Conservation (phyloP, 2,888 invertebrate species). For the Zaprionus lineosus region DNA sequence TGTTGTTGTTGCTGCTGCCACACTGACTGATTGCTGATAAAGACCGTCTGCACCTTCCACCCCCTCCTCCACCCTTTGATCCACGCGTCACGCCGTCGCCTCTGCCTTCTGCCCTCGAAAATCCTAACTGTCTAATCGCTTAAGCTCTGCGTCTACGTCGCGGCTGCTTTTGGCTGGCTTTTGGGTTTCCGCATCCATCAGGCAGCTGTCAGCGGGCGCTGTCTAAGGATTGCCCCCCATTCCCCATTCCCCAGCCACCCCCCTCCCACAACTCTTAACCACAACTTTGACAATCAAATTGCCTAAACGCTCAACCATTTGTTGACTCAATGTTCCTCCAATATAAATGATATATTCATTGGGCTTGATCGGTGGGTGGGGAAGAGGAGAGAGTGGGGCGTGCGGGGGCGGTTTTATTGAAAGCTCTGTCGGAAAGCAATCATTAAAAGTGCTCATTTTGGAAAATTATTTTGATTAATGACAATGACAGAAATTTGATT, state of each 20-base stretch:
- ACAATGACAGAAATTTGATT: too few relatives aligned
- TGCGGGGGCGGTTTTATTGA: too few relatives aligned
- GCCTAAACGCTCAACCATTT: slow-evolving; percentile 33
- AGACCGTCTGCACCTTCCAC: slow-evolving; percentile 21
- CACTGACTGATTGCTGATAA: slow-evolving; percentile 75
- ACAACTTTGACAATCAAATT: slow-evolving; percentile 53
- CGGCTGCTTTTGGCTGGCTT: slow-evolving; percentile 30
- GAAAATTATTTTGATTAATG: slow-evolving; percentile 39
- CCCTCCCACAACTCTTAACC: too few relatives aligned
- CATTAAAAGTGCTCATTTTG: too few relatives aligned
- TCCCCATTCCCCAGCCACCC: not conserved
- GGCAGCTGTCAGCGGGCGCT: slow-evolving; percentile 43
- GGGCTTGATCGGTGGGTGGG: too few relatives aligned
- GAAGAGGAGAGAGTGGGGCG: too few relatives aligned
- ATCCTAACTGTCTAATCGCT: slow-evolving; percentile 34
- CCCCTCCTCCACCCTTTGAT: not conserved
- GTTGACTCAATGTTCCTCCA: slow-evolving; percentile 38
- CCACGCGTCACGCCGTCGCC: not conserved
- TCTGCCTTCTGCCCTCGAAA: too few relatives aligned
- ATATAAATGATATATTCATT: slow-evolving; percentile 9
- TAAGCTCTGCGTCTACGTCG: slow-evolving; percentile 37
- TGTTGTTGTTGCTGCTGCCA: slow-evolving; percentile 54
- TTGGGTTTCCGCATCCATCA: slow-evolving; percentile 46
- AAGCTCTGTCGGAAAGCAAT: too few relatives aligned
- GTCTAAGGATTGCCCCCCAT: slow-evolving; percentile 30